These are phyloP conservation scores for Malurus splendens DNA, from an alignment of 2,797 vertebrate genomes.

Conservation along the genomic window DNA sequence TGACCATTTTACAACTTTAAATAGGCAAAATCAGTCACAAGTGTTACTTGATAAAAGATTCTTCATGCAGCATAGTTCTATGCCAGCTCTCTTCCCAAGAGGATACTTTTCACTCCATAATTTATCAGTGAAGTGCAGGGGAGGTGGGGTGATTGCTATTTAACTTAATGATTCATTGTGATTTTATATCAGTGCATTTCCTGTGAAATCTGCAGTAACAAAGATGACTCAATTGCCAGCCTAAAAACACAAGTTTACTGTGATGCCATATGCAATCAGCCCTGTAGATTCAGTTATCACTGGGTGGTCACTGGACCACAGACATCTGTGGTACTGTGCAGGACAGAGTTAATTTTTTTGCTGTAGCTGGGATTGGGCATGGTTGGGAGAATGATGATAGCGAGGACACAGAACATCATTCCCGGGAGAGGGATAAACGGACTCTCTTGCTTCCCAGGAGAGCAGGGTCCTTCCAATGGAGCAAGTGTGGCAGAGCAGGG, in stretches of 20 bases:
- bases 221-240: neutral
- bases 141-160: neutral
- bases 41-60: neutral
- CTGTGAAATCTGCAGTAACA: neutral
- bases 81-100: neutral
- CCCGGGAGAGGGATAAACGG: neutral
- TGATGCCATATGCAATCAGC: neutral
- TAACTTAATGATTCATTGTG: neutral
- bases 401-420: neutral
- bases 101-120: neutral
- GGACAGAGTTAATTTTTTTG: neutral
- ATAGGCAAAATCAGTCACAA: neutral
- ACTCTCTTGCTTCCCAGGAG: neutral
- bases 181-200: neutral
- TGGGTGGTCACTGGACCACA: neutral
- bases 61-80: neutral
- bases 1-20: neutral
- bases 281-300: neutral
- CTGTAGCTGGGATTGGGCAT: neutral
- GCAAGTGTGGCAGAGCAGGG: rapidly evolving
- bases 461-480: neutral
- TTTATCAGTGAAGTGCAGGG: neutral
- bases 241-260: neutral
- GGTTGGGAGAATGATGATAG: too few species aligned
- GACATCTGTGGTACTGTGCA: neutral